phyloP scores from a whole-genome alignment of 2,113 vertebrate genomes.

The Leuciscus idus region DNA sequence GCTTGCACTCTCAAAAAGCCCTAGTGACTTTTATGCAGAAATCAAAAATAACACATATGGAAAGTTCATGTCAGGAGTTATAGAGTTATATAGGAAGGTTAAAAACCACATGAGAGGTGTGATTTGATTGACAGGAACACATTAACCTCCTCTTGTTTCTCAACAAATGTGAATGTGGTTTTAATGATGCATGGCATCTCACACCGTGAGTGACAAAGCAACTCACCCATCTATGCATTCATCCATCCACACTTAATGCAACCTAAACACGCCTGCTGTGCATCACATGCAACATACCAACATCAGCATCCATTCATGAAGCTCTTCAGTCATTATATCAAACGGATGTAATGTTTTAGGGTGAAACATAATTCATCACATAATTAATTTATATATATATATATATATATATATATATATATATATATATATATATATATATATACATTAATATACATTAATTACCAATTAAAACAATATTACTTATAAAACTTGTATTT shows the following conservation, averaged over 20 bases:
- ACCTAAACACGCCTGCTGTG: background rate
- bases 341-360: background rate
- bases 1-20: background rate
- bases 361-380: too few species aligned
- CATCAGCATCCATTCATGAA: background rate
- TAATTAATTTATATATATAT: too few species aligned
- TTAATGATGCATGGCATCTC: conserved; percentile 31
- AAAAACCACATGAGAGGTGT: background rate
- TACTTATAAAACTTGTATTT: background rate
- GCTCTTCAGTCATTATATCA: background rate
- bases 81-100: background rate
- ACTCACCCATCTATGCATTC: conserved; percentile 16
- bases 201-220: conserved; percentile 14
- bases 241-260: background rate
- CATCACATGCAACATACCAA: background rate
- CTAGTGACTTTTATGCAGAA: background rate
- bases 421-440: too few species aligned
- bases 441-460: too few species aligned
- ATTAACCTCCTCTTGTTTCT: conserved; percentile 47
- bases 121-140: conserved; percentile 19
- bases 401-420: too few species aligned
- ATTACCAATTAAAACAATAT: background rate
- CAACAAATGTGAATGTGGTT: conserved; percentile 32
- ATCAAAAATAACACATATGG: background rate
- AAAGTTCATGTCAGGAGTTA: background rate